Base-by-base conservation (phyloP, 1,140 invertebrate genomes). In the Diabrotica undecimpunctata region DNA sequence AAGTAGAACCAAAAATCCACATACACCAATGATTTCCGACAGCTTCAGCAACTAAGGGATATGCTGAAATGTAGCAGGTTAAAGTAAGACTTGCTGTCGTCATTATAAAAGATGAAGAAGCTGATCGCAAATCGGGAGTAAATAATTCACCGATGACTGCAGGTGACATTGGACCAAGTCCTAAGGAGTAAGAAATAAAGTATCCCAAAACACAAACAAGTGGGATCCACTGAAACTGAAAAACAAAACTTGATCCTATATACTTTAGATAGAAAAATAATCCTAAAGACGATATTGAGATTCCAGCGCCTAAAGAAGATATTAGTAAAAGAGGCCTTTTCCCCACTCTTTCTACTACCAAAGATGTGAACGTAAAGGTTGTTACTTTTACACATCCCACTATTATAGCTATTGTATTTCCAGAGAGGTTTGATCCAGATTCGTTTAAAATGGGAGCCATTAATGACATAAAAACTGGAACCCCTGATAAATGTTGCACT, bases 111-210 rank as follows among this genome's bases (percentile, higher is more conserved):
- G 89, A 86, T 0, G 89, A 88, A 0, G 91, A 92, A 5, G 85
- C 79, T 0, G 90, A 88, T 74, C 92, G 90, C 1, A 92, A 85
- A 69, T 89, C 86, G 0, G 86, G 81, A 1, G 93, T 86, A 70
- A 94, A 91, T 69, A 95, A 85, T 79, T 96, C 91, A 5, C 88
- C 88, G 83, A 94, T 88, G 36, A 96, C 85, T 1, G 92, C 86
- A 91, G 92, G 94, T 0, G 92, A 90, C 9, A 95, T 79, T 0
- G 93, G 91, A 0, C 93, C 93, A 70, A 93, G 89, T 5, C 90
- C 91, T 75, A 85, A 79, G 79, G 87, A 86, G 74, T 89, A 91
- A 0, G 85, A 82, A 14, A 86, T 79, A 25, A 89, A 88, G 79
- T 87, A 92, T 54, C 86, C 62, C 3, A 90, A 81, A n/a, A 91